Base-by-base conservation (phyloP, 1,140 invertebrate species). In the Centruroides sculpturatus region DNA sequence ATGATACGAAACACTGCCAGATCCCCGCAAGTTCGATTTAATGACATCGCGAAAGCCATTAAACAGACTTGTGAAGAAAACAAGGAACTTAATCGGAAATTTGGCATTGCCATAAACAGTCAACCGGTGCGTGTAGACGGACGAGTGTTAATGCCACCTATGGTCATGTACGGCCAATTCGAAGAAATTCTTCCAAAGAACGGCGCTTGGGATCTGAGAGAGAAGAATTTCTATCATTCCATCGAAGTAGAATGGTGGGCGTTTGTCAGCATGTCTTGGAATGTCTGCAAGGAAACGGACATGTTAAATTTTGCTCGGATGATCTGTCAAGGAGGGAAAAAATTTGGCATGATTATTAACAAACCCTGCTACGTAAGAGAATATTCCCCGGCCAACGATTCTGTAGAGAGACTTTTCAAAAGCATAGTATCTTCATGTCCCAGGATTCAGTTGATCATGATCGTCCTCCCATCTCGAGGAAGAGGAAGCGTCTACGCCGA, bases 161-260 rank as follows among this genome's bases (percentile, higher is more conserved):
- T 12, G 9, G 34, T 66, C 35, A 5, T 12, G 35, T 60, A 63
- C 54, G 55, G 46, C 8, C 4, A 51, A 46, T 7, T n/a, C 35
- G n/a, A 55, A 52, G 11, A 61, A 50, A 41, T 41, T 41, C 41
- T 5, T 3, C 67, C 61, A 10, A 62, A 8, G 8, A 75, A 80
- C 64, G 80, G 80, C 51, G 77, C 80, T 9, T 82, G 80, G 81
- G 78, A 82, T 64, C 81, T 82, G 79, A 66, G 79, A 60, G 76
- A 76, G 36, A 79, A 79, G 59, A 77, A 81, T 68, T 81, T 82
- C 66, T 78, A 79, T 35, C 71, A 74, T 3, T 77, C 76, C 13
- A 74, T 75, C 0, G 75, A 52, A 5, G 52, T 70, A 34, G 56
- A 68, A 11, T 10, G 52, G 8, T 70, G 66, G 66, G 67, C 66